Percentiles rank a stretch among this genome's conserved stretches.
phyloP scores from a whole-genome alignment of 2,888 invertebrate species.

The Lamproptera curius region DNA sequence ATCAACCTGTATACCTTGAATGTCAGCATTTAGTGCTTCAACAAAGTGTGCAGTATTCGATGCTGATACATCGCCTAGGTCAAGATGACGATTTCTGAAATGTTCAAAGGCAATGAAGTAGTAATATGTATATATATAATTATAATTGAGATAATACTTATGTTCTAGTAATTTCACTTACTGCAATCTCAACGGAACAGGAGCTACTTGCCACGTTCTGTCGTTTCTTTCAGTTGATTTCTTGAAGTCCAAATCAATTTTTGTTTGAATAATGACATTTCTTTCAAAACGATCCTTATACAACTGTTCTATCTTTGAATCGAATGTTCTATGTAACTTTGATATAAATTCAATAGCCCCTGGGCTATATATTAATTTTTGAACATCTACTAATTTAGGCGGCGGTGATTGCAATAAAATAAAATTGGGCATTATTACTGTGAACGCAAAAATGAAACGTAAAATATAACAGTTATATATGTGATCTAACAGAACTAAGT shows the following conservation, averaged over 20 bases:
- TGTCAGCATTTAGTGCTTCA: conserved; percentile 72
- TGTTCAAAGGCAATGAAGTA: not conserved
- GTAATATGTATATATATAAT: no score
- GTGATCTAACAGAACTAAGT: not conserved
- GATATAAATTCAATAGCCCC: conserved; percentile 77
- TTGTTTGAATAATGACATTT: conserved; percentile 44
- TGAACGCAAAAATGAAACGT: not conserved
- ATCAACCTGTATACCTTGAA: conserved; percentile 81
- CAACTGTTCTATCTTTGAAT: conserved; percentile 65
- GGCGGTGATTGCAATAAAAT: conserved; percentile 71
- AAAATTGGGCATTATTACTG: conserved; percentile 34
- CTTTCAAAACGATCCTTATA: conserved; percentile 58
- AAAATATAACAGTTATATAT: no score
- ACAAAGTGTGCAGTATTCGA: conserved; percentile 77
- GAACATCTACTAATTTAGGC: conserved; percentile 72
- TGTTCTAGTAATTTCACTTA: no score
- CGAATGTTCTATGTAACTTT: conserved; percentile 70
- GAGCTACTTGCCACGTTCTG: conserved; percentile 77
- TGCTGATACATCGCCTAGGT: conserved; percentile 83
- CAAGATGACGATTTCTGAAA: conserved; percentile 77
- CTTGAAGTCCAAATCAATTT: conserved; percentile 54
- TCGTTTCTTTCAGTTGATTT: conserved; percentile 58
- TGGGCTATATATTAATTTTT: conserved; percentile 73
- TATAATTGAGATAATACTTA: no score
- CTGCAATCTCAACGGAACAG: conserved; percentile 75